Base-by-base conservation (phyloP, 2,797 vertebrate species). In the Sphaeramia orbicularis region DNA sequence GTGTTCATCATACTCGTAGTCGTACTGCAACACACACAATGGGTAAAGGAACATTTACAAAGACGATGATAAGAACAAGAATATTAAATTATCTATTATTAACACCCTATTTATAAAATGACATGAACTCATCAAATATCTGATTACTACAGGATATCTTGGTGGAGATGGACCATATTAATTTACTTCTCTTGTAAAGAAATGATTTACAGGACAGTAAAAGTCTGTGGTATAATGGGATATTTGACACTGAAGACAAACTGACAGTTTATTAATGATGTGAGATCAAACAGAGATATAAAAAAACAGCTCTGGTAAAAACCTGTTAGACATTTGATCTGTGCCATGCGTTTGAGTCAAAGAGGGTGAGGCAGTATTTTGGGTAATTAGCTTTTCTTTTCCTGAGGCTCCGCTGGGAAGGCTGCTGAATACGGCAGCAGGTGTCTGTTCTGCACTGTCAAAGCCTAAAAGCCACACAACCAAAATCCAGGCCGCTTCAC, bases 1-100 rank as follows among this genome's bases (percentile, higher is more conserved):
- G 0, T 96, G 98, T 88, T 99, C 98, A 14, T 98, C 96, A 14
- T 98, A 99, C 85, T 99, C 98, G 0, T 99, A 99, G 91, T 99
- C 98, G 60, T 99, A 99, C 98, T 99, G 87, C 4, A 19, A 74
- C 15, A 62, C 27, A 77, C 27, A 1, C n/a, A 50, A 43, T 3
- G 24, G 24, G 24, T 27, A 5, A 27, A 27, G 24, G 6, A 13
- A 53, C 53, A 41, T 4, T 14, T 21, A n/a, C 6, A 41, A 41
- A 41, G 11, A 5, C 30, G 19, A 2, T 12, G 12, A 18, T 35
- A 35, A 8, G 9, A 10, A 9, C 40, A 42, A 7, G 13, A 15
- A 42, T n/a, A n/a, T n/a, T 42, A 42, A 8, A 14, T 14, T n/a
- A 42, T 4, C 50, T 36, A 56, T 32, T 12, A 30, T 3, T 35